phyloP scores from a whole-genome alignment of 2,888 invertebrate genomes.

The Leistus spinibarbis region DNA sequence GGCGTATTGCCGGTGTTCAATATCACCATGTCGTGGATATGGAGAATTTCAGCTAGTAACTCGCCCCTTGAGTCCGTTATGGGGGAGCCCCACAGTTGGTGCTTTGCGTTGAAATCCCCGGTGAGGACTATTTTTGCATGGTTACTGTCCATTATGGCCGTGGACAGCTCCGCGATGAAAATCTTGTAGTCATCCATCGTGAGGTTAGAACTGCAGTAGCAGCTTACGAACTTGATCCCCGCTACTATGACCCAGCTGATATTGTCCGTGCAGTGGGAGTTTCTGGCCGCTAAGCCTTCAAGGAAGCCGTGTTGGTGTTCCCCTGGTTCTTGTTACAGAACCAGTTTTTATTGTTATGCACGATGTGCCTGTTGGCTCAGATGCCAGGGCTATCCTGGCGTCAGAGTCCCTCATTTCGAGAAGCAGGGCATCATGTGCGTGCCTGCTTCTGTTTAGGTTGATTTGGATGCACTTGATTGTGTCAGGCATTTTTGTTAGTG shows the following conservation, averaged over 20 bases:
- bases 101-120: conserved; percentile 16
- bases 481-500: too few species aligned
- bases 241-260: not conserved
- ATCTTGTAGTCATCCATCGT: not conserved
- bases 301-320: not conserved
- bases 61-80: conserved; percentile 1
- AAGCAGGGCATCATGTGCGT: too few species aligned
- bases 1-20: not conserved
- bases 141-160: too few species aligned
- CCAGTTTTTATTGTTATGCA: not conserved
- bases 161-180: not conserved
- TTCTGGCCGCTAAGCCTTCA: not conserved
- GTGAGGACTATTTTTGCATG: not conserved
- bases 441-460: too few species aligned
- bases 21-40: not conserved
- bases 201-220: not conserved
- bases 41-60: not conserved
- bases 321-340: not conserved
- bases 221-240: not conserved
- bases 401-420: too few species aligned
- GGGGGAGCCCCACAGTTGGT: not conserved
- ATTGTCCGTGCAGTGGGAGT: not conserved
- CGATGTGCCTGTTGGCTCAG: too few species aligned
- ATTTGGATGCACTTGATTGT: too few species aligned
- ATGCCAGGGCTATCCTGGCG: too few species aligned